These are phyloP conservation scores for Acipenser transmontanus DNA, from an alignment of 2,797 vertebrate genomes.

Conservation along the genomic window DNA sequence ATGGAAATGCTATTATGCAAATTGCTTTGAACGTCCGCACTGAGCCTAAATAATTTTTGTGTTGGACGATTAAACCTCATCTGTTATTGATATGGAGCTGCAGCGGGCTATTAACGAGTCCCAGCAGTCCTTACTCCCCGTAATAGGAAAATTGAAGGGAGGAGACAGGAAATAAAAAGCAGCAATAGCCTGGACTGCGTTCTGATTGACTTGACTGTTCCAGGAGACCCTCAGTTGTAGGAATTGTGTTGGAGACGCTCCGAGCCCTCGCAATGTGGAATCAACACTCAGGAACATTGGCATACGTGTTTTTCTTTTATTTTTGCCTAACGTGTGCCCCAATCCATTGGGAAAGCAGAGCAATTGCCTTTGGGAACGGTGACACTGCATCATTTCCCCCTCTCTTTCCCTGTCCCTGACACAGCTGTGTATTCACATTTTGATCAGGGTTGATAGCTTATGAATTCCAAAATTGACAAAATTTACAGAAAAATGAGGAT, in stretches of 20 bases:
- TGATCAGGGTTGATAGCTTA: conserved; percentile 96
- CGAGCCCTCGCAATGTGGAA: neutral
- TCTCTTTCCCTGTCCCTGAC: conserved; percentile 44
- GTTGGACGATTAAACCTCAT: conserved; percentile 93
- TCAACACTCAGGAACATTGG: conserved; percentile 9
- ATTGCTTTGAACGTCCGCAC: conserved; percentile 79
- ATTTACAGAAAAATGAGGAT: conserved; percentile 99
- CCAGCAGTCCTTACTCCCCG: conserved; percentile 77
- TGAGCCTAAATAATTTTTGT: conserved; percentile 87
- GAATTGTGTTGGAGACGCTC: neutral
- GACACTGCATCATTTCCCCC: conserved; percentile 25
- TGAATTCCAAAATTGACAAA: conserved; percentile 99
- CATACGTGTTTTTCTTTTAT: conserved; percentile 7
- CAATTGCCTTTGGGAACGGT: conserved; percentile 30
- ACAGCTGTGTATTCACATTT: conserved; percentile 84
- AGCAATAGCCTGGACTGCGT: conserved; percentile 54
- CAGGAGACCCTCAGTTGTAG: conserved; percentile 35
- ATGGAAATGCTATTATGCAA: conserved; percentile 98
- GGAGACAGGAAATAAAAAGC: conserved; percentile 44
- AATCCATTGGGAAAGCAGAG: conserved; percentile 18
- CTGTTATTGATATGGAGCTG: conserved; percentile 96
- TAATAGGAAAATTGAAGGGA: conserved; percentile 79
- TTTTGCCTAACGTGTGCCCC: conserved; percentile 3
- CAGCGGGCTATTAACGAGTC: conserved; percentile 84
- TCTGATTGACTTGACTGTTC: conserved; percentile 41